Evolutionary conservation across 2,113 vertebrate species (phyloP).

Genomic region (Sminthopsis crassicaudata): DNA sequence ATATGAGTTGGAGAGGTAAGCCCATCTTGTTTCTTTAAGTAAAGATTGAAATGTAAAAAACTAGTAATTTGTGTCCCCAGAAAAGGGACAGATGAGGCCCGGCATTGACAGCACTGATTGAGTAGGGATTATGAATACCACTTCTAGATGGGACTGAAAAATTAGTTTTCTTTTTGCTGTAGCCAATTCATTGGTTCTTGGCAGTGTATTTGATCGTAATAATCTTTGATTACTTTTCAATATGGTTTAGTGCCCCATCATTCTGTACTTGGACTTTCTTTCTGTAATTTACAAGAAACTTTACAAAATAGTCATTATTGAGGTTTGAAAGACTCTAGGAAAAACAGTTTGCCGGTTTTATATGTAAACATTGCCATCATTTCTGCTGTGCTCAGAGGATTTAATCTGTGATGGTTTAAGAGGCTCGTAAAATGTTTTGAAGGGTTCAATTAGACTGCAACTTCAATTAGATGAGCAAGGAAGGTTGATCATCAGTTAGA

Average conservation of each 20-base stretch:
- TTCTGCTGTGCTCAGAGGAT: slow-evolving; percentile 12
- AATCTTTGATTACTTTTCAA: slow-evolving; percentile 69
- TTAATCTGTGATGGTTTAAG: slow-evolving; percentile 52
- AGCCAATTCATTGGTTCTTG: slow-evolving; percentile 60
- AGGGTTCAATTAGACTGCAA: slow-evolving; percentile 14
- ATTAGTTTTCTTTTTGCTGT: slow-evolving; percentile 49
- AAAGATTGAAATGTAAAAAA: slow-evolving; percentile 67
- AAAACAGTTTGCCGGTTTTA: slow-evolving; percentile 66
- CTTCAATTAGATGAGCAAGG: slow-evolving; percentile 30
- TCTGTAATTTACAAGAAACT: slow-evolving; percentile 74
- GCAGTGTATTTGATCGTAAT: slow-evolving; percentile 60
- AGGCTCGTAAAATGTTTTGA: slow-evolving; percentile 41
- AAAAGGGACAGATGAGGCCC: slow-evolving; percentile 38
- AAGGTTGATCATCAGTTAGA: neutral
- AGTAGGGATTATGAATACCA: neutral
- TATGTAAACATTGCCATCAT: slow-evolving; percentile 65
- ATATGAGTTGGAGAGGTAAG: slow-evolving; percentile 88
- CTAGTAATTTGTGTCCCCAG: slow-evolving; percentile 17
- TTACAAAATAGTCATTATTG: slow-evolving; percentile 68
- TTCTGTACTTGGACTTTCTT: slow-evolving; percentile 62
- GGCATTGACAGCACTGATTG: neutral
- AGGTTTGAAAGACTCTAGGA: slow-evolving; percentile 57
- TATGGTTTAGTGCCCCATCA: slow-evolving; percentile 64
- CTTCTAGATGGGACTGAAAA: neutral
- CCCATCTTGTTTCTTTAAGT: slow-evolving; percentile 58